Evolutionary conservation across 2,888 invertebrate species (phyloP).

Genomic region (Rhimphoctona megacephalus): DNA sequence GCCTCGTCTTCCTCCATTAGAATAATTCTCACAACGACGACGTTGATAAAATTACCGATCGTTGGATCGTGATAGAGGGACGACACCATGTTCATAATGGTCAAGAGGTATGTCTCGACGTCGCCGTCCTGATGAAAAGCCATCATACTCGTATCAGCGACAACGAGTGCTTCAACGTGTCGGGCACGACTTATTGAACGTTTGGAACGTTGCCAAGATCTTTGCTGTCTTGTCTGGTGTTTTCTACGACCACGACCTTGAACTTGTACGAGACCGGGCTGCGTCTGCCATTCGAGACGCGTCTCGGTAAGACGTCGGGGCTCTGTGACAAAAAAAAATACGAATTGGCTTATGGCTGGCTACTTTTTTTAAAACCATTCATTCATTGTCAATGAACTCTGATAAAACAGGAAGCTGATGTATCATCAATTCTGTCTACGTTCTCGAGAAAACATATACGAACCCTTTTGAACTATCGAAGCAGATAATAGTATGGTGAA

Average conservation of each 20-base stretch:
- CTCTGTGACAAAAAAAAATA: conserved; percentile 72
- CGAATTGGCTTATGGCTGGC: neutral
- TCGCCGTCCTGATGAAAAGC: conserved; percentile 93
- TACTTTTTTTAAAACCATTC: neutral
- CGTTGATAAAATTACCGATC: conserved; percentile 95
- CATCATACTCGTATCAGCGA: conserved; percentile 95
- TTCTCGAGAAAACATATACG: neutral
- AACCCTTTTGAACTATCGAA: neutral
- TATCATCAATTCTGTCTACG: conserved; percentile 4
- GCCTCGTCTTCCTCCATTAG: conserved; percentile 89
- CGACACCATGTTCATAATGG: conserved; percentile 97
- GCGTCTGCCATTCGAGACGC: conserved; percentile 88
- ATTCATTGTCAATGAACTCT: neutral
- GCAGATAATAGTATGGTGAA: neutral
- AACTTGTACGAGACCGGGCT: conserved; percentile 85
- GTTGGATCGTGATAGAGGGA: conserved; percentile 94
- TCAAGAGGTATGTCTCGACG: conserved; percentile 94
- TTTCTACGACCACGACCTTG: conserved; percentile 84
- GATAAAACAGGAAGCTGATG: neutral
- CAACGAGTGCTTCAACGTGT: conserved; percentile 94
- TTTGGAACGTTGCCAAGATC: conserved; percentile 78
- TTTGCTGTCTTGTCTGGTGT: conserved; percentile 68
- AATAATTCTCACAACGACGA: conserved; percentile 94
- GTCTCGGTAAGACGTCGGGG: conserved; percentile 82
- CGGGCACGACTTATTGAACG: conserved; percentile 91